These are phyloP conservation scores for Lepus oiostolus DNA, from an alignment of 2,797 vertebrate genomes.

Conservation along the genomic window DNA sequence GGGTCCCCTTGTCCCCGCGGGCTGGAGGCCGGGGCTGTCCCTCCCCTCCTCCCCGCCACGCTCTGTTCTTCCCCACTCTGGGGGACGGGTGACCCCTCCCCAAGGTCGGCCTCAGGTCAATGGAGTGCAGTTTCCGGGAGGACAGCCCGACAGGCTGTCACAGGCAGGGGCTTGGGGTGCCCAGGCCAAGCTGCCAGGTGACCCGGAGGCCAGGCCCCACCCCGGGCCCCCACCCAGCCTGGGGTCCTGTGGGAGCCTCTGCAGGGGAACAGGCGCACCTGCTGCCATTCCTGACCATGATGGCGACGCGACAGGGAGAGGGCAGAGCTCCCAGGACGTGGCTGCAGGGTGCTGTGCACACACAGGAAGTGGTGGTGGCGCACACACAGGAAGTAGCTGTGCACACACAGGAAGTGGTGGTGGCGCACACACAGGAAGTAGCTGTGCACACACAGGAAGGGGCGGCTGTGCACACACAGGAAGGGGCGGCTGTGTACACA, in stretches of 20 bases:
- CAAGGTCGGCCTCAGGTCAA: neutral
- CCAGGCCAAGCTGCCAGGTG: accelerated
- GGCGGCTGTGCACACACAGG: no score
- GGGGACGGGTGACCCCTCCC: neutral
- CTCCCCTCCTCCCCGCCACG: neutral
- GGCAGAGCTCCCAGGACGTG: no score
- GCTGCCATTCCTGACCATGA: neutral
- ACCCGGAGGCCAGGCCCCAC: neutral
- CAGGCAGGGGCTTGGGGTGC: neutral
- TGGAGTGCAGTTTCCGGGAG: neutral
- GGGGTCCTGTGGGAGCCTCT: neutral
- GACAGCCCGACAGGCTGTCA: neutral
- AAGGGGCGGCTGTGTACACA: no score
- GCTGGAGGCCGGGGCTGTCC: accelerated
- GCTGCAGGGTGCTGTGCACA: no score
- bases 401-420: no score
- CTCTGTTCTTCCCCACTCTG: neutral
- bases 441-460: no score
- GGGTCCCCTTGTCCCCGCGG: no score
- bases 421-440: no score
- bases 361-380: no score
- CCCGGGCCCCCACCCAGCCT: neutral
- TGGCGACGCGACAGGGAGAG: no score
- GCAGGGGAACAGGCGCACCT: neutral
- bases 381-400: no score